A percentile compares a stretch with the other conserved stretches of the same genome.
Evolutionary conservation across 53 echinoderm and acorn worm genomes (phyloP).

Genomic region (Glandiceps talaboti): DNA sequence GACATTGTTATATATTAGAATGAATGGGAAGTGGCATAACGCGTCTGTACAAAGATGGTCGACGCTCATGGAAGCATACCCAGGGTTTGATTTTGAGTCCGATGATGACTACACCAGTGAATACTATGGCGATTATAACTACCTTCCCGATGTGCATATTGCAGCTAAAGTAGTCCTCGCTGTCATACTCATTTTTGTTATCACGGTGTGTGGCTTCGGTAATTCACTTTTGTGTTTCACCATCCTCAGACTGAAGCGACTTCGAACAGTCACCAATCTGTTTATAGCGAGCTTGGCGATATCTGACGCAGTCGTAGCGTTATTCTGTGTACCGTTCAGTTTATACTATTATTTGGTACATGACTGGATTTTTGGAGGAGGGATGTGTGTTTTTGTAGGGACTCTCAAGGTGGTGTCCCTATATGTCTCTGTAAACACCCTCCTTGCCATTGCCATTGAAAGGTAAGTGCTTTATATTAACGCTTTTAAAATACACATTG

Average conservation of each 20-base stretch:
- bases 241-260: constrained; percentile 51
- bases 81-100: too few species aligned
- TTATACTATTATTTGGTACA: constrained; percentile 52
- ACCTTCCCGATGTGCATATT: neutral
- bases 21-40: too few species aligned
- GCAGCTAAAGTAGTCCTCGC: constrained; percentile 40
- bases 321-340: constrained; percentile 68
- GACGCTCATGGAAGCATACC: too few species aligned
- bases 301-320: constrained; percentile 74
- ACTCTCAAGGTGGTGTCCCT: constrained; percentile 69
- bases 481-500: too few species aligned
- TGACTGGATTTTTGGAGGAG: constrained; percentile 54
- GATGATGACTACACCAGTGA: too few species aligned
- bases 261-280: constrained; percentile 86
- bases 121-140: neutral
- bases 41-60: too few species aligned
- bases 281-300: constrained; percentile 81
- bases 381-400: constrained; percentile 56
- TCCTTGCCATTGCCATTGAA: constrained; percentile 44
- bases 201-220: constrained; percentile 74
- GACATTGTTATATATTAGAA: too few species aligned
- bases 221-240: constrained; percentile 70
- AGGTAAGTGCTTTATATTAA: too few species aligned
- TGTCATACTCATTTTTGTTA: constrained; percentile 46
- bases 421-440: constrained; percentile 86